A percentile compares a stretch with the other conserved stretches of the same genome.
phyloP scores from a whole-genome alignment of 2,888 invertebrate genomes.

The Rhimphoctona megacephalus region DNA sequence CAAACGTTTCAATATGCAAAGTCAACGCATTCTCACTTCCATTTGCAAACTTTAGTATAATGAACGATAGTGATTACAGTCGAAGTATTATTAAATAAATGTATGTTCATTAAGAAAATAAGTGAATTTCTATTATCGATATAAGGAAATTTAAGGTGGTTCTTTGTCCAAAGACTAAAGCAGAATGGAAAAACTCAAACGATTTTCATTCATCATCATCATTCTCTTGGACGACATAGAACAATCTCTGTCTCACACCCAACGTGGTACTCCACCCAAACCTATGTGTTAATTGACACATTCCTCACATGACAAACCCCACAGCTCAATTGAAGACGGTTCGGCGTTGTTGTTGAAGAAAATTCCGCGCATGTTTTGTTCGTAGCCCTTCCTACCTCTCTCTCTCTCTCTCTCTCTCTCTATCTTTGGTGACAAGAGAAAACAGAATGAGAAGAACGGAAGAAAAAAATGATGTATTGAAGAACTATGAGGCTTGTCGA shows the following conservation, averaged over 20 bases:
- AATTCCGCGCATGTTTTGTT: constrained; percentile 43
- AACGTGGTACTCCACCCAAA: neutral
- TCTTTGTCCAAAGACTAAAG: neutral
- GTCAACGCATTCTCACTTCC: neutral
- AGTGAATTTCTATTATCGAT: neutral
- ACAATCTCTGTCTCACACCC: constrained; percentile 11
- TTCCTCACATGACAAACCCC: constrained; percentile 54
- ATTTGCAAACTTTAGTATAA: neutral
- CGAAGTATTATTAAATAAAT: neutral
- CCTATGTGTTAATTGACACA: constrained; percentile 24
- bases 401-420: constrained; percentile 1
- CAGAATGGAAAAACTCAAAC: neutral
- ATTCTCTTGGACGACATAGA: constrained; percentile 19
- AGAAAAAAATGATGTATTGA: constrained; percentile 65
- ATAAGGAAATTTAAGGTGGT: neutral
- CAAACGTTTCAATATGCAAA: neutral
- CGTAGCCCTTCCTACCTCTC: neutral
- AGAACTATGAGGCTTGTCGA: constrained; percentile 67
- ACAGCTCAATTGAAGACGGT: constrained; percentile 38
- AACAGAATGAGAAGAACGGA: constrained; percentile 53
- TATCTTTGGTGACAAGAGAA: constrained; percentile 38
- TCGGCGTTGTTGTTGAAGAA: constrained; percentile 43
- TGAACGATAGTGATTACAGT: no score
- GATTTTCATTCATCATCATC: constrained; percentile 16
- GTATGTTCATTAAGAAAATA: neutral